phyloP scores from a whole-genome alignment of 2,113 vertebrate species.

The Macaca nemestrina region DNA sequence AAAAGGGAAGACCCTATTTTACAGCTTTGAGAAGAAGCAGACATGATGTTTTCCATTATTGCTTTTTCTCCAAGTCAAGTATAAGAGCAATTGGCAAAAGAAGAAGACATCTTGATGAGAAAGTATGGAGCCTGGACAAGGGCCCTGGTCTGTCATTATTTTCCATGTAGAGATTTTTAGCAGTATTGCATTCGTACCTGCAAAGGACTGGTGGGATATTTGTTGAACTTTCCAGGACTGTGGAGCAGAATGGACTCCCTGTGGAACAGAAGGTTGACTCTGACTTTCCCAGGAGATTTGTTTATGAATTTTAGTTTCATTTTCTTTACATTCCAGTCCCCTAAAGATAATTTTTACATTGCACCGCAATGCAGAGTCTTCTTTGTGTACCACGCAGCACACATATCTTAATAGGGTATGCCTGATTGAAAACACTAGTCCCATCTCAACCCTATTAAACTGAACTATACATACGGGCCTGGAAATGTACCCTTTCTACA shows the following conservation, averaged over 20 bases:
- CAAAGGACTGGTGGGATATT: neutral
- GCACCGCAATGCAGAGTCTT: neutral
- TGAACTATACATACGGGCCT: neutral
- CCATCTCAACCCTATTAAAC: neutral
- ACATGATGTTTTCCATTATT: conserved; percentile 75
- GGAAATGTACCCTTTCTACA: neutral
- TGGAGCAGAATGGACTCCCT: neutral
- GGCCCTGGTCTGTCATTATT: neutral
- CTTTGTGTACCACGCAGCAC: neutral
- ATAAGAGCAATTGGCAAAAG: conserved; percentile 37
- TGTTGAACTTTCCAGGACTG: neutral
- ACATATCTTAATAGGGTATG: neutral
- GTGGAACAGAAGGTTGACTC: neutral
- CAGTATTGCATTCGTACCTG: neutral
- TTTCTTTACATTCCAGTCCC: conserved; percentile 3
- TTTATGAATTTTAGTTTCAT: conserved; percentile 43
- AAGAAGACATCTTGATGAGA: conserved; percentile 27
- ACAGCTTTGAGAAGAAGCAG: conserved; percentile 77
- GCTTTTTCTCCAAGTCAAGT: conserved; percentile 67
- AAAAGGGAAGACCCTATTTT: conserved; percentile 55
- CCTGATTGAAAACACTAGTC: neutral
- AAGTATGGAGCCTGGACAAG: neutral
- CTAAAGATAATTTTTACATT: conserved; percentile 23
- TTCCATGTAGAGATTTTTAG: neutral
- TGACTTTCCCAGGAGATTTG: conserved; percentile 1